Evolutionary conservation across 2,797 vertebrate genomes (phyloP).

Genomic region (Semaprochilodus insignis): DNA sequence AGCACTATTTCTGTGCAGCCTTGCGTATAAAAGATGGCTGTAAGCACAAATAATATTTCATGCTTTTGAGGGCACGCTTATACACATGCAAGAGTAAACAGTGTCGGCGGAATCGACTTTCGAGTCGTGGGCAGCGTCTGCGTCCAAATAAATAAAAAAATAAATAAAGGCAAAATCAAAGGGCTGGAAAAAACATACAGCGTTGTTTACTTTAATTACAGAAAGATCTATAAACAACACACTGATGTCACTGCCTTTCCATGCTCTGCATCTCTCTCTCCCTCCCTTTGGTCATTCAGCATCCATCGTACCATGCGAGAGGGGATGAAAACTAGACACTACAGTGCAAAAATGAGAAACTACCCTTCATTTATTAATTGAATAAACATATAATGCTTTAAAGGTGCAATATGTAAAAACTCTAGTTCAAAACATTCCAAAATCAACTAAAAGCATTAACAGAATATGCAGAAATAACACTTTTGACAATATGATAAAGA

Average conservation of each 20-base stretch:
- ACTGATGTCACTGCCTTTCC: neutral
- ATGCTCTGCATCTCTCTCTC: neutral
- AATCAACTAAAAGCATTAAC: too few relatives aligned
- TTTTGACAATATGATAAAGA: too few relatives aligned
- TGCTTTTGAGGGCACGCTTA: slow-evolving; percentile 2
- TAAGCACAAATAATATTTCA: slow-evolving; percentile 15
- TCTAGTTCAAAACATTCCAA: too few relatives aligned
- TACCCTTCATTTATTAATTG: too few relatives aligned
- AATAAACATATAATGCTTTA: too few relatives aligned
- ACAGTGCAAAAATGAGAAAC: too few relatives aligned
- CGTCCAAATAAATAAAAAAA: neutral
- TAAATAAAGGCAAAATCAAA: neutral
- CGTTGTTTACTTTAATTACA: slow-evolving; percentile 26
- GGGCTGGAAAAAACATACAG: neutral
- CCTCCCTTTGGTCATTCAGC: slow-evolving; percentile 7
- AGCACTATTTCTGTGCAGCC: slow-evolving; percentile 3
- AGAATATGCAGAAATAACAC: too few relatives aligned
- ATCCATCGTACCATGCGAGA: slow-evolving; percentile 9
- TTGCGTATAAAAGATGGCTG: slow-evolving; percentile 12
- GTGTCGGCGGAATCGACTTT: neutral
- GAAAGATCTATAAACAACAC: slow-evolving; percentile 20
- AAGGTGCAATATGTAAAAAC: too few relatives aligned
- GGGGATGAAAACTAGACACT: slow-evolving; percentile 4
- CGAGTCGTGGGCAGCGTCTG: neutral
- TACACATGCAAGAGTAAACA: neutral